Base-by-base conservation (phyloP, 2,797 vertebrate species). In the Macroramphosus scolopax region DNA sequence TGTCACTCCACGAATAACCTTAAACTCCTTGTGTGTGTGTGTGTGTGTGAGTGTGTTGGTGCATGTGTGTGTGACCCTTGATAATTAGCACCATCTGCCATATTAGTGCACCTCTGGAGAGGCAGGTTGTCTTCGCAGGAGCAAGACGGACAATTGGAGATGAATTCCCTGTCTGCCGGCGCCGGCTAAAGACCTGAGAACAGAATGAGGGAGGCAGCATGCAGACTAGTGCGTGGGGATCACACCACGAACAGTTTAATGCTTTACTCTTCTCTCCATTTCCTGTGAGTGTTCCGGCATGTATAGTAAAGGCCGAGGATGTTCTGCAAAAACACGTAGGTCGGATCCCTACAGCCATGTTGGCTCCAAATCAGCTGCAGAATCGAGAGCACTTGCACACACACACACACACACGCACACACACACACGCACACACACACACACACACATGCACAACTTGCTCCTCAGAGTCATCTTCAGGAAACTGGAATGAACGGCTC, bases 81-180 rank as follows among this genome's bases (percentile, higher is more conserved):
- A 82, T 88, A 87, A 89, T 88, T 81, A 84, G 64, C 24, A 60
- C 83, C 85, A 90, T 90, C 84, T 90, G 85, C 68, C 68, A 45
- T 58, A 66, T 74, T 48, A 68, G 73, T 70, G 77, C 73, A 75
- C 72, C 77, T 83, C 67, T 85, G 70, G 71, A 73, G 72, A 75
- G 63, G 66, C 54, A 75, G 68, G 66, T 81, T 67, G 76, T 74
- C 62, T 25, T 68, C 59, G 70, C 51, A 48, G 55, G 67, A 53
- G 63, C 55, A 77, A 72, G 68, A 74, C 48, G 24, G 74, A 61
- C 71, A 61, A 51, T 73, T 29, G 68, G 43, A 73, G 20, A 45
- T 20, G 12, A 51, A 39, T 50, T n/a, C n/a, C n/a, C n/a, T n/a
- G n/a, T n/a, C n/a, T n/a, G n/a, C 35, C 1, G 12, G 25, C 0